Percentiles rank a stretch among this genome's conserved stretches.
phyloP scores from a whole-genome alignment of 2,797 vertebrate genomes.

The Enoplosus armatus region DNA sequence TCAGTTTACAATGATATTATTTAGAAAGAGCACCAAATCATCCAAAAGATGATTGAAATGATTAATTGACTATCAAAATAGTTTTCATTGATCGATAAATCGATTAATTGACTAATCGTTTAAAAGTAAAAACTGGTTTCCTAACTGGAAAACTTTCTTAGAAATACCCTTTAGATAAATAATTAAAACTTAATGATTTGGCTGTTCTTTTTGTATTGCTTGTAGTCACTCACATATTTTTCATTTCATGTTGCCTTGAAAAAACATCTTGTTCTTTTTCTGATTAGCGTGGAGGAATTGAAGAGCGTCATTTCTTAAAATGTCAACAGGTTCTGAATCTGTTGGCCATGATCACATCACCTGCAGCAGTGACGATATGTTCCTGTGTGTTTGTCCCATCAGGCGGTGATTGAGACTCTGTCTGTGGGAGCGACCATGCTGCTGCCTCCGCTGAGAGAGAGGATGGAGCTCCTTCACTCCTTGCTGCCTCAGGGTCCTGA shows the following conservation, averaged over 20 bases:
- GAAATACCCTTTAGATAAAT: neutral
- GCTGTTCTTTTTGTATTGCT: neutral
- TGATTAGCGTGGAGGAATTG: neutral
- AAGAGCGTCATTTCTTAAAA: neutral
- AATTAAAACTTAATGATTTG: neutral
- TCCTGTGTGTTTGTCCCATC: constrained; percentile 47
- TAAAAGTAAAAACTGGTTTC: too few species aligned
- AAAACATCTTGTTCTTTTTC: neutral
- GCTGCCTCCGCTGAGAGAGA: constrained; percentile 88
- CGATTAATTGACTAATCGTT: neutral
- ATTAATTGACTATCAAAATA: neutral
- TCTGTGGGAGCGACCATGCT: constrained; percentile 89
- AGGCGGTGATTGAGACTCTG: constrained; percentile 89
- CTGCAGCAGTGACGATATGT: neutral
- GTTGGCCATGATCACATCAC: neutral
- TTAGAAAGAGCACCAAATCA: neutral
- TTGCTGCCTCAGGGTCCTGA: constrained; percentile 89
- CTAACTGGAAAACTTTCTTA: neutral
- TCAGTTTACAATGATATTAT: neutral
- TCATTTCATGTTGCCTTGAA: neutral
- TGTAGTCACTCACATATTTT: neutral
- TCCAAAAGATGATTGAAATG: neutral
- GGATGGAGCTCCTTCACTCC: constrained; percentile 89
- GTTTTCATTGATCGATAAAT: neutral
- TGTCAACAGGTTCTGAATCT: neutral